These are phyloP conservation scores for Drosophila limbata DNA, from an alignment of 2,888 invertebrate species.

Conservation along the genomic window DNA sequence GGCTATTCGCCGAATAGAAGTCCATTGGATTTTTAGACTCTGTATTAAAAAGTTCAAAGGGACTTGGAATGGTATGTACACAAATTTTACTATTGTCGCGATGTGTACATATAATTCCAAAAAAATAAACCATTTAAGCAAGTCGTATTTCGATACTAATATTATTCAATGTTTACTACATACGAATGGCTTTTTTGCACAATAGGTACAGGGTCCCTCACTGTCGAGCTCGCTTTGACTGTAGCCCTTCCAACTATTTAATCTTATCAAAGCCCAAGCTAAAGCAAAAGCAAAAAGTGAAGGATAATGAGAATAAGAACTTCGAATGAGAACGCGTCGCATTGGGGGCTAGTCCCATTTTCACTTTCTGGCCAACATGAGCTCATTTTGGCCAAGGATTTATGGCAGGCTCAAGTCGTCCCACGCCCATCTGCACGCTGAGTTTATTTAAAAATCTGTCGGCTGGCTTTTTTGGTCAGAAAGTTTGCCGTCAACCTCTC, in stretches of 20 bases:
- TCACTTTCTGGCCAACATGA: conserved; percentile 61
- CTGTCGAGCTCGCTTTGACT: not conserved
- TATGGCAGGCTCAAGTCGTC: conserved; percentile 47
- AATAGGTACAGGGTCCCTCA: not conserved
- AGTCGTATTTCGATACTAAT: too few species aligned
- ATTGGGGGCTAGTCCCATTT: conserved; percentile 43
- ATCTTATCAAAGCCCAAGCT: conserved; percentile 46
- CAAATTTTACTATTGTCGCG: not conserved
- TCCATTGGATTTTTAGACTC: conserved; percentile 18
- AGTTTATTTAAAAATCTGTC: conserved; percentile 53
- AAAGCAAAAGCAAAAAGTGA: not conserved
- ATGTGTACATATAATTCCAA: too few species aligned
- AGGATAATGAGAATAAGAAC: not conserved
- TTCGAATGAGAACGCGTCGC: conserved; percentile 8
- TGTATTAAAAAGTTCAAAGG: not conserved
- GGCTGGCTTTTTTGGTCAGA: conserved; percentile 36
- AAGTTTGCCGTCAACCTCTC: conserved; percentile 36
- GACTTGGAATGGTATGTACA: not conserved
- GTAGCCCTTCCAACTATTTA: conserved; percentile 9
- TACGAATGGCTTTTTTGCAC: not conserved
- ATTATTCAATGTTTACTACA: not conserved
- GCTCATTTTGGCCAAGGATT: conserved; percentile 70
- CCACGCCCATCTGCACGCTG: conserved; percentile 5
- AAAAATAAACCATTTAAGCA: too few species aligned
- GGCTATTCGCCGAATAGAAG: conserved; percentile 15